phyloP scores from a whole-genome alignment of 2,113 vertebrate genomes.

The Platycercus adscitus region DNA sequence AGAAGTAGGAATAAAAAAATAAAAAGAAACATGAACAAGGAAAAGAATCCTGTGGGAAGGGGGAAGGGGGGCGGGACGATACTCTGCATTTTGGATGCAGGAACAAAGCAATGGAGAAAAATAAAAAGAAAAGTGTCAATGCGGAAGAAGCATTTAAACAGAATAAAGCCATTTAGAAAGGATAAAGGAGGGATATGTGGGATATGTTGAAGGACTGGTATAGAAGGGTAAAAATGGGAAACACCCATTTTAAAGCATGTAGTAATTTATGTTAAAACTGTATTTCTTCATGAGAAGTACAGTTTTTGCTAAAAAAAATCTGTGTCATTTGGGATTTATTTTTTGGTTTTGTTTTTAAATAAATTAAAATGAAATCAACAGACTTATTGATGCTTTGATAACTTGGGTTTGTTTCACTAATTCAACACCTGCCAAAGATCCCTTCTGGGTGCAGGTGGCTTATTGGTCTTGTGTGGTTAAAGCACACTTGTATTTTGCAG shows the following conservation, averaged over 20 bases:
- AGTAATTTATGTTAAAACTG: not conserved
- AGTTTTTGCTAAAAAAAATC: not conserved
- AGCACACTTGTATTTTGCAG: constrained; percentile 19
- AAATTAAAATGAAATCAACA: not conserved
- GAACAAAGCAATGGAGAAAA: not conserved
- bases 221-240: not conserved
- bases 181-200: not conserved
- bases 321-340: not conserved
- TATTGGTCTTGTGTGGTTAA: not conserved
- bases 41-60: not conserved
- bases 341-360: not conserved
- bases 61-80: not conserved
- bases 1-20: not conserved
- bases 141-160: not conserved
- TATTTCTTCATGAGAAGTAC: not conserved
- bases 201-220: not conserved
- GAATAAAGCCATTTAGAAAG: not conserved
- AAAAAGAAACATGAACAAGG: not conserved
- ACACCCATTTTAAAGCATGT: not conserved
- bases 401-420: not conserved
- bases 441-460: not conserved
- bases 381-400: not conserved
- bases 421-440: not conserved
- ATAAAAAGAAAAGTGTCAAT: not conserved
- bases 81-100: not conserved